Evolutionary conservation across 2,113 vertebrate species (phyloP), one percentile per base, ranked within the genome.

Genomic region (Channa argus): DNA sequence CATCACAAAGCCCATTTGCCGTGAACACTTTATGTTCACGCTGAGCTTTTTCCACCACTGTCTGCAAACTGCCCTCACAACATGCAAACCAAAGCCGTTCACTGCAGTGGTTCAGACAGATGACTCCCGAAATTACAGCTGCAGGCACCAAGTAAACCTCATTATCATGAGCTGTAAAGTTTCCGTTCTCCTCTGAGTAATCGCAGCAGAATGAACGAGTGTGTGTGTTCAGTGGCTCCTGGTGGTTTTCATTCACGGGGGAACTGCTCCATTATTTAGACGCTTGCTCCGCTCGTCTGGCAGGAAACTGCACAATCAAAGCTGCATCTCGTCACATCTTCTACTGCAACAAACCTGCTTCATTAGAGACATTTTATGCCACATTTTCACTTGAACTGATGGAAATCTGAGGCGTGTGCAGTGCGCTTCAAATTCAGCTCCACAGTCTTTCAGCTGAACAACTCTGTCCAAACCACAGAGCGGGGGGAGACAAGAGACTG

Each of bases 81-180:
- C 68, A 79, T 15, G 39, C 64, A 39, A 69, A 80, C 71, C 71
- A 15, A 68, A 80, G 52, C 71, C 54, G 51, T 45, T 58, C 78
- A 61, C 63, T 53, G 11, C 47, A 3, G 38, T 36, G 46, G 49
- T 63, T 41, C 71, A 71, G 75, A 79, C 81, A 56, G 71, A 75
- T 14, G 76, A 71, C 61, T 79, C 70, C 81, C 71, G 81, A 79
- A 79, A 83, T 83, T 79, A 79, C 71, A 83, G 81, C 76, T 75
- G 81, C 61, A 75, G 79, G 62, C 76, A 66, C 54, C 51, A 65
- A 79, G 58, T 12, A 71, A 71, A 75, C 61, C 76, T 84, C 66
- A 63, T 79, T 67, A 75, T 75, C n/a, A 60, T 9, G 63, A 69
- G 66, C 67, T 41, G 65, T 43, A 72, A 36, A 46, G 63, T 69